Conservation (phyloP, 2,113 vertebrate species). For the Gobiocypris rarus region DNA sequence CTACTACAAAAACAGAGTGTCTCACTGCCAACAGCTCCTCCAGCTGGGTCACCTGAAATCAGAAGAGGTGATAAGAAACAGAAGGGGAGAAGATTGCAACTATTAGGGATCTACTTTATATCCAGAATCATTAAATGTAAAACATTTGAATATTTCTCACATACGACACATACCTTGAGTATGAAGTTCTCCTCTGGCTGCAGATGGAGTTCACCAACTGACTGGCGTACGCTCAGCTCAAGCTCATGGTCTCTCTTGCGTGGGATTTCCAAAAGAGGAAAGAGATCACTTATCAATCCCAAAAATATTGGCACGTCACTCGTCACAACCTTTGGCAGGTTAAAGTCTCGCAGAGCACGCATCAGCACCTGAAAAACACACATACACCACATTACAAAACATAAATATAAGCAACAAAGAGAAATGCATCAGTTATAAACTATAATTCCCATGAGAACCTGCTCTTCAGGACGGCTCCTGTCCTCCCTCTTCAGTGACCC, state of each 20-base stretch:
- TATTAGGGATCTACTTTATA: neutral
- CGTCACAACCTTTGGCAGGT: constrained; percentile 81
- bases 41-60: constrained; percentile 74
- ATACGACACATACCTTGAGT: constrained; percentile 75
- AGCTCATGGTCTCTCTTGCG: constrained; percentile 75
- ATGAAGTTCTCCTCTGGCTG: constrained; percentile 90
- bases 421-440: neutral
- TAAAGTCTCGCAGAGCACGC: constrained; percentile 83
- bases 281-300: constrained; percentile 80
- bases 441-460: constrained; percentile 67
- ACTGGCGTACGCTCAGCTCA: constrained; percentile 81
- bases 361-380: constrained; percentile 72
- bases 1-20: constrained; percentile 78
- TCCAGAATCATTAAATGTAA: neutral
- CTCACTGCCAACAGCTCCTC: constrained; percentile 76
- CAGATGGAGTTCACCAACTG: constrained; percentile 77
- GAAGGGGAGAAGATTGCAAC: neutral
- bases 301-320: constrained; percentile 81
- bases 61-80: neutral
- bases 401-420: neutral
- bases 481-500: constrained; percentile 78
- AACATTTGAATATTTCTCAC: neutral
- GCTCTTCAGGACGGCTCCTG: constrained; percentile 76
- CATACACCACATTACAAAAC: neutral
- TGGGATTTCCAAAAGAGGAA: constrained; percentile 80